Conservation (phyloP, 2,888 invertebrate species). For the Alitta virens region DNA sequence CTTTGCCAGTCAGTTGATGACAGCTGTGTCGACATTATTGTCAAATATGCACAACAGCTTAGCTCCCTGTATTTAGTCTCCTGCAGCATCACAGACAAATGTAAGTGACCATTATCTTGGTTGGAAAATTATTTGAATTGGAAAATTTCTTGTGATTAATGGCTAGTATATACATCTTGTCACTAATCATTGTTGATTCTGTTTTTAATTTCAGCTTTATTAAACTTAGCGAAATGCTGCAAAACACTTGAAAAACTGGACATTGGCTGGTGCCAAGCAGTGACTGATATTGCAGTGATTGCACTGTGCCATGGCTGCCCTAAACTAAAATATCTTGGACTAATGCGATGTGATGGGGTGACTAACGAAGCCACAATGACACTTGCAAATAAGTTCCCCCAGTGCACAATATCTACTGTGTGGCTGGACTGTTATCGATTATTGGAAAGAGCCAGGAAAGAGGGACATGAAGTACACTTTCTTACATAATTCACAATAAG, state of each 20-base stretch:
- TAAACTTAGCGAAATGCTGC: constrained; percentile 20
- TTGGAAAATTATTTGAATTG: too few species aligned
- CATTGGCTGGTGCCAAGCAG: constrained; percentile 42
- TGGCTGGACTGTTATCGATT: constrained; percentile 40
- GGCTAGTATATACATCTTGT: too few species aligned
- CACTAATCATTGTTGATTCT: neutral
- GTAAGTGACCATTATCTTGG: constrained; percentile 20
- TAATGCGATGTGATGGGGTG: constrained; percentile 44
- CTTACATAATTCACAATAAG: too few species aligned
- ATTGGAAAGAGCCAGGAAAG: constrained; percentile 25
- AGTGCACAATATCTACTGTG: constrained; percentile 42
- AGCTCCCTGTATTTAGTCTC: constrained; percentile 38
- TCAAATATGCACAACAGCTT: constrained; percentile 28
- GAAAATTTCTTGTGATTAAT: too few species aligned
- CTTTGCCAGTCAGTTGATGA: constrained; percentile 30
- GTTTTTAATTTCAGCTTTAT: constrained; percentile 3
- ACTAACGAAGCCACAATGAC: constrained; percentile 36
- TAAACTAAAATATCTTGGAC: constrained; percentile 38
- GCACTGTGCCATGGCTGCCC: constrained; percentile 34
- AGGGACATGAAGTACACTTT: too few species aligned
- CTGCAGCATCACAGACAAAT: constrained; percentile 38
- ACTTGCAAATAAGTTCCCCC: constrained; percentile 35
- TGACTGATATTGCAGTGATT: constrained; percentile 39
- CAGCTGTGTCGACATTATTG: constrained; percentile 33
- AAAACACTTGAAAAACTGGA: constrained; percentile 39